phyloP scores from a whole-genome alignment of 2,113 vertebrate genomes.

The Cavia porcellus region DNA sequence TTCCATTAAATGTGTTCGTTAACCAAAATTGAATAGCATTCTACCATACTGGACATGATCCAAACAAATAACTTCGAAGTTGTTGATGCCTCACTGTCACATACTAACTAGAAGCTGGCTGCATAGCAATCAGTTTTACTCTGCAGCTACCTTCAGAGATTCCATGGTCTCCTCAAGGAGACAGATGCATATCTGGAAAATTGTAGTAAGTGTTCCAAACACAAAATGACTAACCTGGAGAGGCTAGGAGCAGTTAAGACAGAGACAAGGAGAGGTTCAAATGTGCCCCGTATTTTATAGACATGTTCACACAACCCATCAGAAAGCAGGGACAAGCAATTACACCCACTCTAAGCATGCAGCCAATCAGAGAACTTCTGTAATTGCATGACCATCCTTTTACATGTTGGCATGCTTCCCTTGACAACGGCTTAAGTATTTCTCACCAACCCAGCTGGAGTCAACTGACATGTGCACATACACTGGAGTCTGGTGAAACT shows the following conservation, averaged over 20 bases:
- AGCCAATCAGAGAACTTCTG: not conserved
- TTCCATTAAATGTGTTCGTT: not conserved
- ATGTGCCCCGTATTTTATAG: not conserved
- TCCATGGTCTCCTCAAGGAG: not conserved
- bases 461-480: not conserved
- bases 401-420: conserved; percentile 30
- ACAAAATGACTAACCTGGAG: not conserved
- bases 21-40: not conserved
- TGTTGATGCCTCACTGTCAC: not conserved
- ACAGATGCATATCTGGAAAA: not conserved
- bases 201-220: not conserved
- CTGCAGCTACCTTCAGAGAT: not conserved
- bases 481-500: not conserved
- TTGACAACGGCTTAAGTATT: not conserved
- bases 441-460: not conserved
- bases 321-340: conserved; percentile 33
- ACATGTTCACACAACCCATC: not conserved
- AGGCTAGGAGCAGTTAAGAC: not conserved
- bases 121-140: not conserved
- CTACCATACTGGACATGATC: not conserved
- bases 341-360: not conserved
- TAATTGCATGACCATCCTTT: conserved; percentile 28
- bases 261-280: not conserved
- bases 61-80: conserved; percentile 13
- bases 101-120: not conserved